These are phyloP conservation scores for Neostethus bicornis DNA, from an alignment of 2,797 vertebrate species.

Conservation along the genomic window DNA sequence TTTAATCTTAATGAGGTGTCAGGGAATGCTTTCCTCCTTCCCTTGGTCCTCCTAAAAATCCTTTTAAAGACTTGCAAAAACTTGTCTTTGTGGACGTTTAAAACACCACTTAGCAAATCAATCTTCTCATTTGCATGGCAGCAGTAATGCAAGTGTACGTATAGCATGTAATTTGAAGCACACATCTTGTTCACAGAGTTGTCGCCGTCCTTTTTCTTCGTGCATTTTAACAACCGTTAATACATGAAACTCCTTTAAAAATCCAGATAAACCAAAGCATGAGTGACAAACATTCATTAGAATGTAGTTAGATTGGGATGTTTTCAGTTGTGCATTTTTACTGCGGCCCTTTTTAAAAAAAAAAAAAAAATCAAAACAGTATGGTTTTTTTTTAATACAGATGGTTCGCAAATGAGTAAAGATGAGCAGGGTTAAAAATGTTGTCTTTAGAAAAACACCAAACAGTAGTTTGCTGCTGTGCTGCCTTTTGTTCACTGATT, in stretches of 20 bases:
- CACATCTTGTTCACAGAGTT: conserved; percentile 47
- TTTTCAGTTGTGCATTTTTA: conserved; percentile 19
- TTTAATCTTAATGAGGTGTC: conserved; percentile 73
- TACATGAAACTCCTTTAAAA: conserved; percentile 54
- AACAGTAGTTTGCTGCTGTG: background rate
- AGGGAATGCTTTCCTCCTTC: conserved; percentile 69
- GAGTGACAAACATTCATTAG: conserved; percentile 27
- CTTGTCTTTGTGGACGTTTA: conserved; percentile 74
- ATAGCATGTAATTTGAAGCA: conserved; percentile 58
- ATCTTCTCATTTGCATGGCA: conserved; percentile 77
- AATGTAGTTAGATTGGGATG: conserved; percentile 11
- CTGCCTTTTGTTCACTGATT: background rate
- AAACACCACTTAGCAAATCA: conserved; percentile 82
- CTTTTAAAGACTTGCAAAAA: conserved; percentile 78
- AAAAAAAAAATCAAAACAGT: conserved; percentile 9
- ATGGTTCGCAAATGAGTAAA: background rate
- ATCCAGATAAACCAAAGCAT: conserved; percentile 46
- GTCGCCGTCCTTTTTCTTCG: conserved; percentile 62
- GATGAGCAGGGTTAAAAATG: background rate
- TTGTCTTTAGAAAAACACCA: background rate
- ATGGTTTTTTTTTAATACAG: background rate
- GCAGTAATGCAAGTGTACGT: conserved; percentile 13
- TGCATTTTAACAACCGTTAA: conserved; percentile 38
- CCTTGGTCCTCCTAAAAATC: conserved; percentile 72
- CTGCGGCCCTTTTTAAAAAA: conserved; percentile 18